phyloP scores from a whole-genome alignment of 2,113 vertebrate species.

The Pardalotus punctatus region DNA sequence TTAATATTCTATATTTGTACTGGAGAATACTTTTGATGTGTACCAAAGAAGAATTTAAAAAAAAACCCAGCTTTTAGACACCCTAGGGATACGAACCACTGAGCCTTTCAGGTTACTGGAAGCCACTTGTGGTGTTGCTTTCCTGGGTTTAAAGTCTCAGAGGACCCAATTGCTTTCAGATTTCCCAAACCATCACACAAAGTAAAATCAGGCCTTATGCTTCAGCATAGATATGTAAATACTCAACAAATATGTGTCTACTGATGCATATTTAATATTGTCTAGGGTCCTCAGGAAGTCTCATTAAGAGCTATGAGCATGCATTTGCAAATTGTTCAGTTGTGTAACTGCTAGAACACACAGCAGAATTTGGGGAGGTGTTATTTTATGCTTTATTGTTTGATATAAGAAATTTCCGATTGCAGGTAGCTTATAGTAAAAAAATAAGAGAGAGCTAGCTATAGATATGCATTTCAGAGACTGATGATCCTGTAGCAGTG shows the following conservation, averaged over 20 bases:
- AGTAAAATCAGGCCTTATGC: background rate
- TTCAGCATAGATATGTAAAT: background rate
- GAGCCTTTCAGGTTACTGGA: background rate
- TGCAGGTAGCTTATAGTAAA: background rate
- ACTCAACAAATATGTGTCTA: background rate
- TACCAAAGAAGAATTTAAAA: background rate
- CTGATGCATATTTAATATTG: background rate
- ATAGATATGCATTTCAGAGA: background rate
- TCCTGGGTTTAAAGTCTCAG: background rate
- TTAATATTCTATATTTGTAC: background rate
- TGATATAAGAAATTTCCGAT: background rate
- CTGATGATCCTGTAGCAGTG: background rate
- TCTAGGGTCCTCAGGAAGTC: background rate
- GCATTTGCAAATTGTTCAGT: background rate
- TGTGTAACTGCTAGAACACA: background rate
- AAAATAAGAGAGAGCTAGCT: background rate
- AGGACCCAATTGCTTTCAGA: background rate
- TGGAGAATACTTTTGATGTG: background rate
- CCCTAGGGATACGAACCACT: background rate
- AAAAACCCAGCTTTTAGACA: background rate
- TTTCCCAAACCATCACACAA: background rate
- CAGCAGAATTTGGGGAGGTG: background rate
- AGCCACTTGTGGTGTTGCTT: background rate
- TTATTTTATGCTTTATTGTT: background rate
- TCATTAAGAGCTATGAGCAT: background rate